Percentiles rank a stretch among this genome's conserved stretches.
These are phyloP conservation scores for Gopherus flavomarginatus DNA, from an alignment of 2,113 vertebrate species.

Conservation along the genomic window DNA sequence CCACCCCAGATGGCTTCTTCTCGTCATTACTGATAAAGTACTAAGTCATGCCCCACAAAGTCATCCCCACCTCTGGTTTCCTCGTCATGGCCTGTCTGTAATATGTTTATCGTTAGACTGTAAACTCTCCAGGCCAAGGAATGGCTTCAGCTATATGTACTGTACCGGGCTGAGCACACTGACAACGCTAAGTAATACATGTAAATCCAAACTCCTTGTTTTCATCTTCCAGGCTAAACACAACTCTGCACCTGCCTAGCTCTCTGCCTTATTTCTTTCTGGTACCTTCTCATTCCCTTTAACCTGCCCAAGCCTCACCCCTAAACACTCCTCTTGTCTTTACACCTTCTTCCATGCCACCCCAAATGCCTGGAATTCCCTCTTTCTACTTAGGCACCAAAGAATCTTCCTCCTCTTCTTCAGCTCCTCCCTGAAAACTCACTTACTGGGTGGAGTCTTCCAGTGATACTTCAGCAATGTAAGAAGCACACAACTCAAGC, in stretches of 20 bases:
- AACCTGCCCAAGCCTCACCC: background rate
- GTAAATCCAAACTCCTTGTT: background rate
- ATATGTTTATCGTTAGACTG: background rate
- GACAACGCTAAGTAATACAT: background rate
- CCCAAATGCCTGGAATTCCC: background rate
- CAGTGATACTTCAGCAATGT: background rate
- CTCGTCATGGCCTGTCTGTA: background rate
- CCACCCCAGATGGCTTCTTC: background rate
- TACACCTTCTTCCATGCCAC: background rate
- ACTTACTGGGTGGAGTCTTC: background rate
- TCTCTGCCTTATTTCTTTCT: background rate
- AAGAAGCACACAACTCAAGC: background rate
- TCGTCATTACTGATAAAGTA: background rate
- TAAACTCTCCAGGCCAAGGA: background rate
- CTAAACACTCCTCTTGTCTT: background rate
- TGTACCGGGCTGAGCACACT: background rate
- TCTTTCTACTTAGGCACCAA: background rate
- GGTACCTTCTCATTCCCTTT: background rate
- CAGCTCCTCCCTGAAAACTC: background rate
- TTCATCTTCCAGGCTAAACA: background rate
- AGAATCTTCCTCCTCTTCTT: background rate
- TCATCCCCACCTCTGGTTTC: background rate
- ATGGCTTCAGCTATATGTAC: background rate
- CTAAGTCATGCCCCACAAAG: background rate
- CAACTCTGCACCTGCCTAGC: background rate